Conservation (phyloP, 2,113 vertebrate genomes). For the Lepisosteus oculatus region DNA sequence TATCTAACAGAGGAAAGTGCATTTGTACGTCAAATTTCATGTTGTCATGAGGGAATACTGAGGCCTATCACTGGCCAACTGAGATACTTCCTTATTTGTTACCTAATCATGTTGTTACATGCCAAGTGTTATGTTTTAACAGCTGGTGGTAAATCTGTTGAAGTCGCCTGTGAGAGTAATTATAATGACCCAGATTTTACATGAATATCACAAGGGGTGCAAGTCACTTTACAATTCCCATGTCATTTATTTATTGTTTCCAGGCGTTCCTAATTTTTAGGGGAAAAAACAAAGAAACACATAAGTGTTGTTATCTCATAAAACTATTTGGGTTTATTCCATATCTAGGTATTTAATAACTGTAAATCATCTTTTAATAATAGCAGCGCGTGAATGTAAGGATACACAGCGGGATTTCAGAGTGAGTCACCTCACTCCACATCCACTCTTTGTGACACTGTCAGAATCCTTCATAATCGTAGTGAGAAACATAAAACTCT, state of each 20-base stretch:
- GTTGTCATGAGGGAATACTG: background rate
- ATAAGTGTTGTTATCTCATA: background rate
- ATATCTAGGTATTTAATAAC: too few species aligned
- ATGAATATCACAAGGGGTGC: background rate
- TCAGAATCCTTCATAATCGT: too few species aligned
- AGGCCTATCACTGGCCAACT: background rate
- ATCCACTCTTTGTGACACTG: too few species aligned
- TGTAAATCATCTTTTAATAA: too few species aligned
- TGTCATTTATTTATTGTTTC: background rate
- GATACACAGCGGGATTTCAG: too few species aligned
- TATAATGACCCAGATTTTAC: background rate
- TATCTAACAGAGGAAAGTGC: too few species aligned
- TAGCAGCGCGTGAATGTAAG: too few species aligned
- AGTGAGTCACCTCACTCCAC: too few species aligned
- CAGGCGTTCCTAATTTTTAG: too few species aligned
- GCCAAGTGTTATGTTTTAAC: background rate
- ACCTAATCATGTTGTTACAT: background rate
- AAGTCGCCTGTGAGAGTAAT: background rate
- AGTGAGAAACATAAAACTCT: too few species aligned
- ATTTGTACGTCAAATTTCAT: background rate
- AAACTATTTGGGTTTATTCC: too few species aligned
- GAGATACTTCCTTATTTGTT: background rate
- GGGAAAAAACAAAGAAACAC: background rate
- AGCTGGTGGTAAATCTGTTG: background rate
- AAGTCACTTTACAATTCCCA: background rate